A percentile compares a stretch with the other conserved stretches of the same genome.
Evolutionary conservation across 2,113 vertebrate species (phyloP).

Genomic region (Gallinago undulata): DNA sequence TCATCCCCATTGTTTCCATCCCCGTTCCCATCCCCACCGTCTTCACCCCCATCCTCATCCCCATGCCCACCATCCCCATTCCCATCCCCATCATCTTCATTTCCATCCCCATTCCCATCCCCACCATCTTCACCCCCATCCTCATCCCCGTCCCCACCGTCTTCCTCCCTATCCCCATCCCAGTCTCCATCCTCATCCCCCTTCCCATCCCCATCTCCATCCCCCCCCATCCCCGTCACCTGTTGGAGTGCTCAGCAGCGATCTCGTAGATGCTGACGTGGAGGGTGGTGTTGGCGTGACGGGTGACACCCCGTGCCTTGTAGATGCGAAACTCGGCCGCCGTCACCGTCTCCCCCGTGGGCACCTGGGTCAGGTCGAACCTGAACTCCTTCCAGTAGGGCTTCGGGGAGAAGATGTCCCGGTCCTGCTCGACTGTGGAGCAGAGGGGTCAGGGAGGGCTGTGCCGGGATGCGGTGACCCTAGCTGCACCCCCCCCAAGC

Average conservation of each 20-base stretch:
- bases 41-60: no score
- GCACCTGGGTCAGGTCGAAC: conserved; percentile 92
- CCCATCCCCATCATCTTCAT: no score
- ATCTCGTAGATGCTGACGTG: conserved; percentile 91
- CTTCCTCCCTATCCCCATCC: background rate
- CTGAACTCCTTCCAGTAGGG: conserved; percentile 96
- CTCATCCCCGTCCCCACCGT: background rate
- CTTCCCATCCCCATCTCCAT: no score
- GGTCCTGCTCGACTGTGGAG: conserved; percentile 88
- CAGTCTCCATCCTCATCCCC: background rate
- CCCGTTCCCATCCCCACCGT: background rate
- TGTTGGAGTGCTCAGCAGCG: conserved; percentile 79
- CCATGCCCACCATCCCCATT: no score
- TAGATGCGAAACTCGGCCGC: conserved; percentile 94
- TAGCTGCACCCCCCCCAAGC: fast-evolving
- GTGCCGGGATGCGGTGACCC: background rate
- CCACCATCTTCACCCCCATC: no score
- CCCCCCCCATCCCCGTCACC: conserved; percentile 60
- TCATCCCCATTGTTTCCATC: no score
- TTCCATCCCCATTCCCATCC: background rate
- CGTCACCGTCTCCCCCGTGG: conserved; percentile 86
- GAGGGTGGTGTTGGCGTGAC: conserved; percentile 82
- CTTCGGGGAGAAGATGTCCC: conserved; percentile 81
- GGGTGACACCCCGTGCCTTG: conserved; percentile 80
- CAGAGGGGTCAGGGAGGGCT: background rate